Base-by-base conservation (phyloP, 2,888 invertebrate species). In the Morpho helenor region DNA sequence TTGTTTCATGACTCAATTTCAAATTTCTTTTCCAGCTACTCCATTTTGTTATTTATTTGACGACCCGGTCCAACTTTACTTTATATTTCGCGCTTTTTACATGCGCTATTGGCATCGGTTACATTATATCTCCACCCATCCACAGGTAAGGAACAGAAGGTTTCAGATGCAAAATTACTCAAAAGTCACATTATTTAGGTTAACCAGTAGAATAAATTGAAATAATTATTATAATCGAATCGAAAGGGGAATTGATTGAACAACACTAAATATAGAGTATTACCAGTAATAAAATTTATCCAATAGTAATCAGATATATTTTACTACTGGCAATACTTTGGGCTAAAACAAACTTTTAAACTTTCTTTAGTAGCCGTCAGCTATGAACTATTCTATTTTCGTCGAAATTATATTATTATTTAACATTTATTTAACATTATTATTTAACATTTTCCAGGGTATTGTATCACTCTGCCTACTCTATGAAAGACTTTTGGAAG, bases 21-120 rank as follows among this genome's bases (percentile, higher is more conserved):
- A 9, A 52, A 23, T 53, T 8, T 44, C 16, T 40, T 48, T 87
- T 91, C 45, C 85, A 98, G 98, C 98, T 50, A 97, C 98, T 0
- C 98, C 98, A 1, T 95, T 99, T 75, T 98, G 98, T 80, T 99
- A 98, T 77, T 85, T 99, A 42, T 98, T 95, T 79, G 96, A 97
- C 71, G 96, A 98, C 68, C 96, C 98, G 0, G 94, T 96, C 10
- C 93, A 94, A 56, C 91, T 98, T 57, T 99, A 98, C 80, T 97
- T 94, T 72, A 95, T 97, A 2, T 98, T 98, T 84, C 92, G 98
- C 57, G 96, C 97, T 9, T 95, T 98, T 76, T 99, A 99, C 84
- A 92, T 95, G 58, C 92, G 97, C 57, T 98, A 97, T 76, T 98
- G 98, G 94, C 96, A 96, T 83, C 93, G 97, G 41, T 91, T 99